Evolutionary conservation across 2,797 vertebrate genomes (phyloP).

Genomic region (Spheniscus humboldti): DNA sequence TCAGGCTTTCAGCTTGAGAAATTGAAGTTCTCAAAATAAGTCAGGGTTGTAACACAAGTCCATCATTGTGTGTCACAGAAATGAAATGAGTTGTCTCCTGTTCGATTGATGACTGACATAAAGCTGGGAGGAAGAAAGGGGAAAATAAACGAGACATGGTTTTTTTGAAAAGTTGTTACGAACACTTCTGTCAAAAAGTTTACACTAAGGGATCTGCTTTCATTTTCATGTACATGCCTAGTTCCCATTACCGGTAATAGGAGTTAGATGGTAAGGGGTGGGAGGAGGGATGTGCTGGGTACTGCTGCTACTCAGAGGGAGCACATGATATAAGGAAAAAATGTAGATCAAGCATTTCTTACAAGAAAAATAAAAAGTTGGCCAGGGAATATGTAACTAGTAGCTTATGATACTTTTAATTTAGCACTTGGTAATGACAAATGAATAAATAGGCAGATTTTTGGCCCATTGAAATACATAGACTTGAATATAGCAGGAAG

Average conservation of each 20-base stretch:
- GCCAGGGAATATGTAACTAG: not conserved
- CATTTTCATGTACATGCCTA: slow-evolving; percentile 61
- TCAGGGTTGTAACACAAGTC: slow-evolving; percentile 85
- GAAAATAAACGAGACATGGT: slow-evolving; percentile 73
- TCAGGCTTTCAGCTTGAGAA: slow-evolving; percentile 79
- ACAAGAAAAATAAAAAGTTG: not conserved
- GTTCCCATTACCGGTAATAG: slow-evolving; percentile 4
- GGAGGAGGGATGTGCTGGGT: not conserved
- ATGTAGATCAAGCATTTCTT: not conserved
- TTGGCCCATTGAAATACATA: not conserved
- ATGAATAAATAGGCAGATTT: not conserved
- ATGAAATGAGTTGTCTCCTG: slow-evolving; percentile 97
- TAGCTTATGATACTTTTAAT: not conserved
- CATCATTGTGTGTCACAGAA: slow-evolving; percentile 90
- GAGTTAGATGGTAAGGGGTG: not conserved
- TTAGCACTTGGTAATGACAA: not conserved
- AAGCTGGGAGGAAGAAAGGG: slow-evolving; percentile 72
- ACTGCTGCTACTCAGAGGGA: not conserved
- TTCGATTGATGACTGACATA: slow-evolving; percentile 92
- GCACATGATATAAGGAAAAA: not conserved
- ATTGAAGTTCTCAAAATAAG: slow-evolving; percentile 85
- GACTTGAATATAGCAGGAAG: not conserved
- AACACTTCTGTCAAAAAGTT: slow-evolving; percentile 87
- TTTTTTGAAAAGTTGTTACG: slow-evolving; percentile 81
- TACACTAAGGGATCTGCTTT: slow-evolving; percentile 71